Conservation (phyloP, 2,888 invertebrate species). For the Tenthredo mesomela region DNA sequence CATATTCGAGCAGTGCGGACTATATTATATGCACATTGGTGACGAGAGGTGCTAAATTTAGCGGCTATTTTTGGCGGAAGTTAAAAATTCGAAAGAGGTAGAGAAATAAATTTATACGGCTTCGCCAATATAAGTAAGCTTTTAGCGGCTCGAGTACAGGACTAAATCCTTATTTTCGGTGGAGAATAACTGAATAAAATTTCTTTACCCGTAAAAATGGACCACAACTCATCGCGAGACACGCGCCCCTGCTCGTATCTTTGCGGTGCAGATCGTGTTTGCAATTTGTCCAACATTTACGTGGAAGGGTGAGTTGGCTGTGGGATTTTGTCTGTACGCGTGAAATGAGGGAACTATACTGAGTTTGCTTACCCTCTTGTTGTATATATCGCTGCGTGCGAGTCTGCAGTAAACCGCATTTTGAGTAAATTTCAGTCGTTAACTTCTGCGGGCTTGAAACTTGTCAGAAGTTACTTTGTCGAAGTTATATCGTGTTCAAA, state of each 20-base stretch:
- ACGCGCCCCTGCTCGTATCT: constrained; percentile 29
- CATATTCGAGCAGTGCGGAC: neutral
- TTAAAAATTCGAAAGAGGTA: neutral
- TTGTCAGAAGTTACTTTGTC: neutral
- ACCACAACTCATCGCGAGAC: constrained; percentile 30
- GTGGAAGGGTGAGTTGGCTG: constrained; percentile 41
- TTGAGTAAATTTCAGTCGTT: neutral
- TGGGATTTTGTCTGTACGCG: constrained; percentile 27
- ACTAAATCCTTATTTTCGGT: constrained; percentile 26
- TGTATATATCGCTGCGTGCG: neutral
- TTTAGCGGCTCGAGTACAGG: neutral
- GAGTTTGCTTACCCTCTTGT: constrained; percentile 8
- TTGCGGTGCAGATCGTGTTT: constrained; percentile 47
- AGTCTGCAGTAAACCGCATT: neutral
- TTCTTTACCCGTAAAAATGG: constrained; percentile 15
- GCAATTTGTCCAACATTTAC: constrained; percentile 45
- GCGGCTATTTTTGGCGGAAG: neutral
- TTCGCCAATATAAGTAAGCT: neutral
- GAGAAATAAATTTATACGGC: constrained; percentile 18
- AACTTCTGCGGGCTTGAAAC: neutral
- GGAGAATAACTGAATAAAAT: constrained; percentile 48
- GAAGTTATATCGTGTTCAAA: neutral
- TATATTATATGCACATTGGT: neutral
- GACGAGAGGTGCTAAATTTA: neutral
- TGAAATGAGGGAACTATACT: constrained; percentile 10